Evolutionary conservation across 2,797 vertebrate species (phyloP).

Genomic region (Gobio occitaniae): DNA sequence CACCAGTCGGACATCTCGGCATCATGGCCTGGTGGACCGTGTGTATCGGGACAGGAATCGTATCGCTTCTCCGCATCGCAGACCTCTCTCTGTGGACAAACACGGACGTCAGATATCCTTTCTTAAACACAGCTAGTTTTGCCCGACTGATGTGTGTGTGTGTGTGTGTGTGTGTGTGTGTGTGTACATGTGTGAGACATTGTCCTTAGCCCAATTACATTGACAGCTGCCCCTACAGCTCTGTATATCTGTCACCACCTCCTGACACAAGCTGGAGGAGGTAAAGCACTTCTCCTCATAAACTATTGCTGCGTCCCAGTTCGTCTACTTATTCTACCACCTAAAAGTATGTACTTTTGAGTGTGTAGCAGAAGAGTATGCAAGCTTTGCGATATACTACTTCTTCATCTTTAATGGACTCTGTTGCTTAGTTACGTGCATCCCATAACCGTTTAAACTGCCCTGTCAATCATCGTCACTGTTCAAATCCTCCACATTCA

Average conservation of each 20-base stretch:
- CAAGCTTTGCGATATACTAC: no score
- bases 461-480: no score
- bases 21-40: slow-evolving; percentile 96
- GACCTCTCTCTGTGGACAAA: slow-evolving; percentile 95
- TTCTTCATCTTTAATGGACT: no score
- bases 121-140: slow-evolving; percentile 20
- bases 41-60: slow-evolving; percentile 95
- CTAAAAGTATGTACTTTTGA: no score
- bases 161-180: not conserved
- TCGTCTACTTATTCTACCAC: no score
- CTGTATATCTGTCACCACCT: slow-evolving; percentile 96
- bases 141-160: not conserved
- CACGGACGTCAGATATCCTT: slow-evolving; percentile 98
- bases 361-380: no score
- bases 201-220: slow-evolving; percentile 89
- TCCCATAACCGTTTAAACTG: no score
- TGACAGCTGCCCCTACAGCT: slow-evolving; percentile 97
- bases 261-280: slow-evolving; percentile 99
- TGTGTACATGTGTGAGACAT: slow-evolving; percentile 39
- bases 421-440: no score
- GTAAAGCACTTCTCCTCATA: slow-evolving; percentile 74
- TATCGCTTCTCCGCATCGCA: slow-evolving; percentile 93
- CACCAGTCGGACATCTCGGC: slow-evolving; percentile 94
- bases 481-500: no score
- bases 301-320: not conserved